These are phyloP conservation scores for Acyrthosiphon pisum DNA, from an alignment of 1,140 invertebrate species.

Conservation along the genomic window DNA sequence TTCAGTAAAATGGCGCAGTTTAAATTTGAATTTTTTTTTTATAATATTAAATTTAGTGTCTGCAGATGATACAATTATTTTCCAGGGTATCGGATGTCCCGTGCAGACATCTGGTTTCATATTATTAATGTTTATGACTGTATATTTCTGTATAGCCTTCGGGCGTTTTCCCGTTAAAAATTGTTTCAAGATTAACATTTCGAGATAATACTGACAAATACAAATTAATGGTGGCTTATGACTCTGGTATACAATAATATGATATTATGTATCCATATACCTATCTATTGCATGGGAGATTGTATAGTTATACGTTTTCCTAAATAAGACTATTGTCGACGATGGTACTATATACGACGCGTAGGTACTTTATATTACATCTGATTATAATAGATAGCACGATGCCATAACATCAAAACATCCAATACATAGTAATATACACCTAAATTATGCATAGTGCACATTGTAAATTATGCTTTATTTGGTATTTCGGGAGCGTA, in stretches of 20 bases:
- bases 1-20: background rate
- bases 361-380: background rate
- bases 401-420: background rate
- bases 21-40: background rate
- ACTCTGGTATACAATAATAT: background rate
- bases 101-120: background rate
- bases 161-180: background rate
- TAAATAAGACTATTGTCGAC: background rate
- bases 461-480: background rate
- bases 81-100: background rate
- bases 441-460: background rate
- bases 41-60: too few relatives aligned
- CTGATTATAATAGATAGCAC: background rate
- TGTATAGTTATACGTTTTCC: background rate
- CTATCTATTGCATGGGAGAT: background rate
- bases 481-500: background rate
- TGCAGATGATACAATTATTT: too few relatives aligned
- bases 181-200: background rate
- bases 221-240: background rate
- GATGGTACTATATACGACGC: background rate
- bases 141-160: too few relatives aligned
- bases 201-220: background rate
- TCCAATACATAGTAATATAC: conserved; percentile 8
- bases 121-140: background rate
- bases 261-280: too few relatives aligned